Conservation (phyloP, 2,888 invertebrate species). For the Yponomeuta sedellus region DNA sequence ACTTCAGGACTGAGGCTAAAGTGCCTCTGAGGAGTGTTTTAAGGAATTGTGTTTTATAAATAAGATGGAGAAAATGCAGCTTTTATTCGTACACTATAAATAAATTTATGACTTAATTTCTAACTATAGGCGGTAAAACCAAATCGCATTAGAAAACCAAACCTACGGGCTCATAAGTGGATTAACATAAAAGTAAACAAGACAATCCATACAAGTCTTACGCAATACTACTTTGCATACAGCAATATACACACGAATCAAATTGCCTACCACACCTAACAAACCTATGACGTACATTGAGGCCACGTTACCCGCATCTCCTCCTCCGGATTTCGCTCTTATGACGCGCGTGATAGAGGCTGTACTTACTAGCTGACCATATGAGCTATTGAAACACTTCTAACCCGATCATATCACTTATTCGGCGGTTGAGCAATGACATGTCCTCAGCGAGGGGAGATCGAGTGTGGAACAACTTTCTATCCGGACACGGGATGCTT, state of each 20-base stretch:
- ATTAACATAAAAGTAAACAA: not conserved
- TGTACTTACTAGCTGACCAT: too few relatives aligned
- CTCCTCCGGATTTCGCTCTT: too few relatives aligned
- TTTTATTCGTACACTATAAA: too few relatives aligned
- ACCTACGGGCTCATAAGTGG: not conserved
- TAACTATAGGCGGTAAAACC: too few relatives aligned
- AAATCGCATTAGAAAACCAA: too few relatives aligned
- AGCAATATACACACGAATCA: not conserved
- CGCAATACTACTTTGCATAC: not conserved
- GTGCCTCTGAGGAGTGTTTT: too few relatives aligned
- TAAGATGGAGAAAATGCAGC: too few relatives aligned
- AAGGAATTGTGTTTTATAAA: too few relatives aligned
- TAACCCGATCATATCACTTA: conserved; percentile 6
- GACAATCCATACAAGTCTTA: not conserved
- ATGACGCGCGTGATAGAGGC: too few relatives aligned
- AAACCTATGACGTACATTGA: not conserved
- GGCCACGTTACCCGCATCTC: too few relatives aligned
- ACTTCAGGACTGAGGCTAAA: too few relatives aligned
- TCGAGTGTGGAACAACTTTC: conserved; percentile 16
- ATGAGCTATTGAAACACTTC: not conserved
- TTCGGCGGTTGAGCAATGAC: conserved; percentile 10
- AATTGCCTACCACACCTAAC: not conserved
- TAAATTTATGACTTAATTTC: too few relatives aligned
- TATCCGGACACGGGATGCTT: conserved; percentile 3
- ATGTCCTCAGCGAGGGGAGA: conserved; percentile 8